Conservation (phyloP, 2,797 vertebrate species). For the Synaphobranchus kaupii region DNA sequence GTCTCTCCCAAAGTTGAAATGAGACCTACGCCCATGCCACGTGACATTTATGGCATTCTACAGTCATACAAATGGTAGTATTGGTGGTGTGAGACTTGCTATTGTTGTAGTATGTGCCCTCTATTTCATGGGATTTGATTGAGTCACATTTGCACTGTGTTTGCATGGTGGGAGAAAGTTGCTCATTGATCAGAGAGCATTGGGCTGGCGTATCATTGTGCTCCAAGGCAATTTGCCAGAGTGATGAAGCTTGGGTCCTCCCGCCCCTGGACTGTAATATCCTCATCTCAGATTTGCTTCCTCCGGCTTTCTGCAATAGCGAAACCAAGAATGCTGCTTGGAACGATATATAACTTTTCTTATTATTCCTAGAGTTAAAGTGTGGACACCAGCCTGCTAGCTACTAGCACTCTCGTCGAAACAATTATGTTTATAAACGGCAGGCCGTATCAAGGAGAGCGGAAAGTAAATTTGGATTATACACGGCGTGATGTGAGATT, state of each 20-base stretch:
- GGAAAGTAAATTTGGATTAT: conserved; percentile 35
- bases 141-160: background rate
- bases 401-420: background rate
- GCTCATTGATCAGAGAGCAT: conserved; percentile 37
- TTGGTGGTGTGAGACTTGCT: background rate
- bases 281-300: conserved; percentile 42
- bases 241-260: conserved; percentile 20
- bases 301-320: conserved; percentile 33
- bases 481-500: conserved; percentile 15
- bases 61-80: background rate
- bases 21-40: background rate
- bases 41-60: background rate
- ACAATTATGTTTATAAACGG: conserved; percentile 32
- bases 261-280: conserved; percentile 35
- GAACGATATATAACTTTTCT: conserved; percentile 42
- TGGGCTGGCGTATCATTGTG: conserved; percentile 24
- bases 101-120: background rate
- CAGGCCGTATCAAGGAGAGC: conserved; percentile 30
- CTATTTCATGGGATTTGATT: background rate
- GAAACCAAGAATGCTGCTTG: conserved; percentile 43
- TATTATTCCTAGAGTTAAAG: conserved; percentile 43
- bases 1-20: background rate
- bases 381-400: background rate
- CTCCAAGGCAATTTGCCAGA: conserved; percentile 33
- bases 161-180: background rate